These are phyloP conservation scores for Chelonoidis abingdonii DNA, from an alignment of 2,113 vertebrate species.

Conservation along the genomic window DNA sequence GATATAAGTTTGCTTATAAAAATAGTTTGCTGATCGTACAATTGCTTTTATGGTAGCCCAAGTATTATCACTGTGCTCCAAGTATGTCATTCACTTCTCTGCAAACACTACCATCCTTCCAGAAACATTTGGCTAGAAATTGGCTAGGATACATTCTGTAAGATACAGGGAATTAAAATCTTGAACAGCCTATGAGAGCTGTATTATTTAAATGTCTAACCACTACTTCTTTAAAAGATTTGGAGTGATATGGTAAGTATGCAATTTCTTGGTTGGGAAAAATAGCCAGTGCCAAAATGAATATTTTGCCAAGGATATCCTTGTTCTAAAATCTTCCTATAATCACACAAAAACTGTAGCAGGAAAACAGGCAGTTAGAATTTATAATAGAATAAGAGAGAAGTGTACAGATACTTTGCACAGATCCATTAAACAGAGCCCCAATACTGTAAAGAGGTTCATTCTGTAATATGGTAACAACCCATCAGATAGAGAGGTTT, in stretches of 20 bases:
- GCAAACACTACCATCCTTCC: background rate
- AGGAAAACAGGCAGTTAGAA: background rate
- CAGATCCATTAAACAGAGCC: background rate
- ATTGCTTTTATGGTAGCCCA: background rate
- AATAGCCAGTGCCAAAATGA: background rate
- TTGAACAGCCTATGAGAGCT: background rate
- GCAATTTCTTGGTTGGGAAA: background rate
- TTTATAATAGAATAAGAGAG: background rate
- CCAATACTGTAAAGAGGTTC: background rate
- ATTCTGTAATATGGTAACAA: background rate
- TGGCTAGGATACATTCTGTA: background rate
- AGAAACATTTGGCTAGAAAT: background rate
- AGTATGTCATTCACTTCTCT: background rate
- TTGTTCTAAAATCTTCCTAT: conserved; percentile 4
- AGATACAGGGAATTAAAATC: background rate
- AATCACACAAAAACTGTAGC: background rate
- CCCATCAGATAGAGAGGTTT: background rate
- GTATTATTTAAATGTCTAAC: background rate
- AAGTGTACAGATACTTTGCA: background rate
- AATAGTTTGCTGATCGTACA: background rate
- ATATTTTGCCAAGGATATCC: background rate
- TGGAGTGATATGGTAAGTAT: background rate
- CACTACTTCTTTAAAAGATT: background rate
- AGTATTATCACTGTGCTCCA: background rate
- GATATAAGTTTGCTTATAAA: background rate